Conservation (phyloP, 1,140 invertebrate genomes). For the Nilaparvata lugens region DNA sequence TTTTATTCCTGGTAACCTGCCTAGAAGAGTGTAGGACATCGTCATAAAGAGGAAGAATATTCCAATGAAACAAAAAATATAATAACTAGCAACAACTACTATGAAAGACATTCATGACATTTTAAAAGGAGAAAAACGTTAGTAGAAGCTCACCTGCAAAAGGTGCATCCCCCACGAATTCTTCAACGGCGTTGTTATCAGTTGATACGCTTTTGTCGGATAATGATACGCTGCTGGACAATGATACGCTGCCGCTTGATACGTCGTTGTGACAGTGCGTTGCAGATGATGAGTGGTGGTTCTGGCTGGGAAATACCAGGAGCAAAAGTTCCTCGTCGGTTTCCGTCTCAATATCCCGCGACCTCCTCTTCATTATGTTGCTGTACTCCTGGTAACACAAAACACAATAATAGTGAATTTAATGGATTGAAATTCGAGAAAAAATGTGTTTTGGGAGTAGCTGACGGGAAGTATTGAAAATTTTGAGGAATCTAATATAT, state of each 20-base stretch:
- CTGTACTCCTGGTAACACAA: constrained; percentile 49
- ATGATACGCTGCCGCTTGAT: constrained; percentile 37
- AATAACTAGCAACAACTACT: too few species aligned
- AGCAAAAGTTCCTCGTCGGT: constrained; percentile 53
- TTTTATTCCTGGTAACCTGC: too few species aligned
- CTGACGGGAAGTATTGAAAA: too few species aligned
- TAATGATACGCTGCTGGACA: constrained; percentile 54
- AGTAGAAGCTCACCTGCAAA: constrained; percentile 78
- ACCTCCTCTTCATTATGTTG: constrained; percentile 48
- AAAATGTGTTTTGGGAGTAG: too few species aligned
- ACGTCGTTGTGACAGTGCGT: background rate
- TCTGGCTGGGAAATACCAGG: constrained; percentile 44
- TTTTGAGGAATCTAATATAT: too few species aligned
- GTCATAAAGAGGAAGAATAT: too few species aligned
- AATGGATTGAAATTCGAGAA: background rate
- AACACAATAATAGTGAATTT: background rate
- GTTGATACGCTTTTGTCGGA: constrained; percentile 70
- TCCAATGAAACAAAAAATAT: too few species aligned
- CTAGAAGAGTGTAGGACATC: too few species aligned
- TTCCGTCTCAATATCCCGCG: constrained; percentile 69
- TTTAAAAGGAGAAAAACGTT: too few species aligned
- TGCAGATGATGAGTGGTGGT: constrained; percentile 1
- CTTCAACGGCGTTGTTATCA: constrained; percentile 75
- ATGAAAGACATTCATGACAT: too few species aligned
- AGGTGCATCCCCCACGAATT: constrained; percentile 73